Conservation (phyloP, 2,888 invertebrate species). For the Rotaria magnacalcarata region DNA sequence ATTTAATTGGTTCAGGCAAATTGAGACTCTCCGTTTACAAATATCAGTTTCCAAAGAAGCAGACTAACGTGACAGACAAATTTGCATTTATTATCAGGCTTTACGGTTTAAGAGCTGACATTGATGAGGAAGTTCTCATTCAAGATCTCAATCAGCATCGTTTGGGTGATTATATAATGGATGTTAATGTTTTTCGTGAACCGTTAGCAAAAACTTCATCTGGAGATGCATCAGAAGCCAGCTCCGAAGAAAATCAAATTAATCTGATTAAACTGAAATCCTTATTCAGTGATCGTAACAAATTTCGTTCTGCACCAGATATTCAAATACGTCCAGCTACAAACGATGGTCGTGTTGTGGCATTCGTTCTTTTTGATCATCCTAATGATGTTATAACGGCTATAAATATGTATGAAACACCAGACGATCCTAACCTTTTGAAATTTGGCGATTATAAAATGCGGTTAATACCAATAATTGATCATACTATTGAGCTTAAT, state of each 20-base stretch:
- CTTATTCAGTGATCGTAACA: neutral
- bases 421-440: no score
- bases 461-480: neutral
- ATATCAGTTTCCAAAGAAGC: neutral
- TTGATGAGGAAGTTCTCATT: neutral
- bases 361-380: neutral
- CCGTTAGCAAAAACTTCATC: no score
- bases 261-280: neutral
- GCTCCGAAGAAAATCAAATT: neutral
- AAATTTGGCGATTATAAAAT: neutral
- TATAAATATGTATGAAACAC: neutral
- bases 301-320: neutral
- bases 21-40: neutral
- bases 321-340: neutral
- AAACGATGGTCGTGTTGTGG: neutral
- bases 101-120: neutral
- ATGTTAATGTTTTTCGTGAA: no score
- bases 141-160: no score
- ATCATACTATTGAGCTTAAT: neutral
- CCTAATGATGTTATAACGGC: neutral
- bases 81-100: neutral
- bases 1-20: neutral
- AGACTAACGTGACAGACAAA: neutral
- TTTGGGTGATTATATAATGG: no score
- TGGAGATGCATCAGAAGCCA: no score